These are phyloP conservation scores for Pseudocheirus occidentalis DNA, from an alignment of 2,797 vertebrate species.

Conservation along the genomic window DNA sequence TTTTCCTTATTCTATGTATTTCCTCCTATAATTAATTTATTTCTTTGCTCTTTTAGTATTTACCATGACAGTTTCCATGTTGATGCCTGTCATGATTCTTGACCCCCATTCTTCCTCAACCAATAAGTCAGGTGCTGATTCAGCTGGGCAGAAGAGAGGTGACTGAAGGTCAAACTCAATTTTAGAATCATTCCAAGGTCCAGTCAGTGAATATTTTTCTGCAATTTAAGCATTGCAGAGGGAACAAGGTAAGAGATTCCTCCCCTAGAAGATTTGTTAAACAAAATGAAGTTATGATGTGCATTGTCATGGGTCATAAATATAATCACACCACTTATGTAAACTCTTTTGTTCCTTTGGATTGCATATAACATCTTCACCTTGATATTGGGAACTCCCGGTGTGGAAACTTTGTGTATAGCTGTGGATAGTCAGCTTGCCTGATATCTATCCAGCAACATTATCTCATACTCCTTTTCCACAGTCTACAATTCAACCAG, in stretches of 20 bases:
- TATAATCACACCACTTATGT: not conserved
- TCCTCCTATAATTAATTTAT: slow-evolving; percentile 32
- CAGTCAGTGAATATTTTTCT: slow-evolving; percentile 4
- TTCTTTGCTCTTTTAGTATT: slow-evolving; percentile 6
- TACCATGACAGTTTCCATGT: slow-evolving; percentile 15
- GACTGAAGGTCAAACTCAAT: not conserved
- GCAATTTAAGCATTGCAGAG: slow-evolving; percentile 1
- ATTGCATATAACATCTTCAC: not conserved
- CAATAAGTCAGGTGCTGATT: slow-evolving; percentile 29
- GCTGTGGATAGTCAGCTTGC: not conserved
- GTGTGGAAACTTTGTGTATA: not conserved
- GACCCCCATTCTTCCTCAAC: slow-evolving; percentile 20
- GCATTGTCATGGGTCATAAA: not conserved
- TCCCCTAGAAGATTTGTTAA: not conserved
- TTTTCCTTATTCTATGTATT: not conserved
- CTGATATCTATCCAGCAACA: not conserved
- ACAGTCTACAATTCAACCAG: not conserved
- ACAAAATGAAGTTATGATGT: not conserved
- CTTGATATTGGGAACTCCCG: not conserved
- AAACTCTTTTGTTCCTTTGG: not conserved
- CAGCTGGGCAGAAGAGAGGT: slow-evolving; percentile 3
- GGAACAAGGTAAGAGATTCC: not conserved
- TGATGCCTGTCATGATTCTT: slow-evolving; percentile 5
- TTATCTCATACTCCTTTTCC: not conserved
- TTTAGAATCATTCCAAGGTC: slow-evolving; percentile 15